Conservation (phyloP, 2,888 invertebrate genomes). For the Scrobipalpa costella region DNA sequence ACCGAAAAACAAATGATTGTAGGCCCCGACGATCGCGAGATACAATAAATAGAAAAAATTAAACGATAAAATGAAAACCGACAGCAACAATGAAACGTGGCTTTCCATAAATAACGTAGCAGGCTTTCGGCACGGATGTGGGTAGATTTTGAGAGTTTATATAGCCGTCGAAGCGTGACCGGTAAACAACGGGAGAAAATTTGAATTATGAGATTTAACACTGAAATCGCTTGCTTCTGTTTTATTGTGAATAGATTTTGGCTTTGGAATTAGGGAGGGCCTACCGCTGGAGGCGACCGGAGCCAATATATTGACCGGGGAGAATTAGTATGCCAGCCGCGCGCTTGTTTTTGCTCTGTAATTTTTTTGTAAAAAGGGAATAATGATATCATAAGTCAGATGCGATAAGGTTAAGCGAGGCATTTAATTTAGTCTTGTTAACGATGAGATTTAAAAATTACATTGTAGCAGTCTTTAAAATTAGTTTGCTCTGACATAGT, state of each 20-base stretch:
- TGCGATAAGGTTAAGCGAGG: constrained; percentile 70
- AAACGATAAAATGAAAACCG: constrained; percentile 73
- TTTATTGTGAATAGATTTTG: constrained; percentile 66
- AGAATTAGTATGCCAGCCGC: constrained; percentile 73
- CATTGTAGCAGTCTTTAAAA: background rate
- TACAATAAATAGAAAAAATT: constrained; percentile 69
- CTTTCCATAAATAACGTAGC: constrained; percentile 76
- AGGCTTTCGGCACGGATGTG: constrained; percentile 76
- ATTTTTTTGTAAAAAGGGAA: constrained; percentile 71
- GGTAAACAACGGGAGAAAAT: constrained; percentile 67
- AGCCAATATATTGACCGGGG: constrained; percentile 71
- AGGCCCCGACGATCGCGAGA: constrained; percentile 57
- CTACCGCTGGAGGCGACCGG: constrained; percentile 48
- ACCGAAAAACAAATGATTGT: constrained; percentile 69
- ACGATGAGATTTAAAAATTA: constrained; percentile 54
- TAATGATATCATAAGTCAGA: constrained; percentile 77
- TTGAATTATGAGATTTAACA: constrained; percentile 76
- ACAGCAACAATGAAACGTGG: constrained; percentile 77
- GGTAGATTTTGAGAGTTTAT: constrained; percentile 76
- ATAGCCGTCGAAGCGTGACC: constrained; percentile 64
- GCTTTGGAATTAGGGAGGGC: constrained; percentile 54
- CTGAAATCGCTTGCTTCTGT: constrained; percentile 64
- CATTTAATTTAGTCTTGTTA: constrained; percentile 67
- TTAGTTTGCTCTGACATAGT: too few relatives aligned
- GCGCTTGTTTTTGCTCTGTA: constrained; percentile 69